A percentile compares a stretch with the other conserved stretches of the same genome.
These are phyloP conservation scores for Cisticola juncidis DNA, from an alignment of 2,113 vertebrate genomes.

Conservation along the genomic window DNA sequence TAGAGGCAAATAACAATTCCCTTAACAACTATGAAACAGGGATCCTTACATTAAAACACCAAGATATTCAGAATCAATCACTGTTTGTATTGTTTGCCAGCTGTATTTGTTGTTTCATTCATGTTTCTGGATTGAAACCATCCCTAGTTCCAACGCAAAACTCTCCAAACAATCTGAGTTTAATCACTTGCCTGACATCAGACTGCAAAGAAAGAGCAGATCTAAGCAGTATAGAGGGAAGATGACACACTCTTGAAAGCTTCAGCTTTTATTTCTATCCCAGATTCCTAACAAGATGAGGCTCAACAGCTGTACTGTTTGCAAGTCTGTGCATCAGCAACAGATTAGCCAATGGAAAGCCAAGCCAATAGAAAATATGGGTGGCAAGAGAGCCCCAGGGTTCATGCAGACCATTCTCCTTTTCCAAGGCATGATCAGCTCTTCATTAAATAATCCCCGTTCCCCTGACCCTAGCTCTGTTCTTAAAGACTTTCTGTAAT, in stretches of 20 bases:
- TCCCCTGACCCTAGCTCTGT: neutral
- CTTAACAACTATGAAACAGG: neutral
- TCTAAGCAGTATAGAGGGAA: neutral
- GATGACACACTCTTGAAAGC: neutral
- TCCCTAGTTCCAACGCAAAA: neutral
- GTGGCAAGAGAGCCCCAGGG: neutral
- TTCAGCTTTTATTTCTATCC: slow-evolving; percentile 1
- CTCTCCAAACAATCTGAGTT: neutral
- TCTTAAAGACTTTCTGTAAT: neutral
- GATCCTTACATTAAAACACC: neutral
- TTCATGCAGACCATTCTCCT: neutral
- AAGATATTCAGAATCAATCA: neutral
- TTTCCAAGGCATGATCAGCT: neutral
- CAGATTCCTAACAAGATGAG: neutral
- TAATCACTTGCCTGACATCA: slow-evolving; percentile 4
- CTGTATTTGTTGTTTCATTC: neutral
- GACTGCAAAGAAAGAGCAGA: neutral
- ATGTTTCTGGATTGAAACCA: neutral
- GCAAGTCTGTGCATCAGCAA: neutral
- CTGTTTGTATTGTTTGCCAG: neutral
- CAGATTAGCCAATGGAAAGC: neutral
- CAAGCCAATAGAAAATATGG: neutral
- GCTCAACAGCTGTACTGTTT: neutral
- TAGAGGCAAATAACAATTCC: neutral
- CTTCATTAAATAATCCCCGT: neutral